phyloP scores from a whole-genome alignment of 2,888 invertebrate species.

The Lasioglossum malachurum region DNA sequence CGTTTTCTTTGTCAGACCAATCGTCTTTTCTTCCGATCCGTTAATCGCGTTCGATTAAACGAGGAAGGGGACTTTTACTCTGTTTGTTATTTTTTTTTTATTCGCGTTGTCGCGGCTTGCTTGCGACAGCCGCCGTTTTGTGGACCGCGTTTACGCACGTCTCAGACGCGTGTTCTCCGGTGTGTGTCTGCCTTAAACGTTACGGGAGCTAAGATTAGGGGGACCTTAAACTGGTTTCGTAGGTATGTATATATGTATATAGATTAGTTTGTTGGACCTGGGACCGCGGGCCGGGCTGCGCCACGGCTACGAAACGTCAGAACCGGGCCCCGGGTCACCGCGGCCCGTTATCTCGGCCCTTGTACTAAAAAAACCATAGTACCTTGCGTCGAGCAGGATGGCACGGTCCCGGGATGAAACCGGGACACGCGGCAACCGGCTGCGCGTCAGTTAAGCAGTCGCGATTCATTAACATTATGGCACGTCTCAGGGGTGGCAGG shows the following conservation, averaged over 20 bases:
- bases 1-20: slow-evolving; percentile 49
- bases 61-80: slow-evolving; percentile 52
- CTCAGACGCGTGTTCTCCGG: slow-evolving; percentile 47
- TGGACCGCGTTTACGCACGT: slow-evolving; percentile 61
- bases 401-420: background rate
- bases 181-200: slow-evolving; percentile 68
- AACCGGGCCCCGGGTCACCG: background rate
- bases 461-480: slow-evolving; percentile 77
- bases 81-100: background rate
- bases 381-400: slow-evolving; percentile 61
- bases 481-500: slow-evolving; percentile 79
- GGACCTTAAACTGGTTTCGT: slow-evolving; percentile 77
- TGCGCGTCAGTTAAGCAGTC: slow-evolving; percentile 57
- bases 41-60: slow-evolving; percentile 52
- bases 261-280: slow-evolving; percentile 78
- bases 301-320: background rate
- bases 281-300: slow-evolving; percentile 38
- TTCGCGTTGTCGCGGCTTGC: slow-evolving; percentile 1
- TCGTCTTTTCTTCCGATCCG: slow-evolving; percentile 40
- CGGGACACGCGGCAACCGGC: background rate
- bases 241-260: slow-evolving; percentile 66
- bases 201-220: slow-evolving; percentile 78
- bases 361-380: slow-evolving; percentile 78
- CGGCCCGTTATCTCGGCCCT: slow-evolving; percentile 71
- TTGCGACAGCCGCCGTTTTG: background rate